phyloP scores from a whole-genome alignment of 2,888 invertebrate genomes.

The Drosophila fulvimacula region DNA sequence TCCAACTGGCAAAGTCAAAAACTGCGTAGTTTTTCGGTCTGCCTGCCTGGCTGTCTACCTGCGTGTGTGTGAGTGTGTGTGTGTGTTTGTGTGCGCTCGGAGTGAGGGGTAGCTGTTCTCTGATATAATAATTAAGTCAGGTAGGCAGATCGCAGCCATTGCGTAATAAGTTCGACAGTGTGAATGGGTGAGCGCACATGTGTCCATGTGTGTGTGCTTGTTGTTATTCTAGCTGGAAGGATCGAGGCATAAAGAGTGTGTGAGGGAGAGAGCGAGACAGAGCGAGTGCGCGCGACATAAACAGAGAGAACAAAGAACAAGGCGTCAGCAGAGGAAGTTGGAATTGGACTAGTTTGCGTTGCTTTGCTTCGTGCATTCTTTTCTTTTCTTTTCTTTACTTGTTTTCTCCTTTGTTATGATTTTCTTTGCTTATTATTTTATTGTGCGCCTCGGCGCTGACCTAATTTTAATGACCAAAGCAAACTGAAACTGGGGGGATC shows the following conservation, averaged over 20 bases:
- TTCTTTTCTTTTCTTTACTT: slow-evolving; percentile 25
- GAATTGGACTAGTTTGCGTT: slow-evolving; percentile 63
- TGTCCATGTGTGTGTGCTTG: slow-evolving; percentile 22
- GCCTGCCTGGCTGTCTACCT: slow-evolving; percentile 45
- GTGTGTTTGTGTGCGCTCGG: neutral
- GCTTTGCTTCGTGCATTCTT: slow-evolving; percentile 24
- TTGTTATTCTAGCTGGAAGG: slow-evolving; percentile 69
- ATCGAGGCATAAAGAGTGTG: slow-evolving; percentile 41
- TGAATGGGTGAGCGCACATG: slow-evolving; percentile 21
- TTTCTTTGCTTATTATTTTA: slow-evolving; percentile 19
- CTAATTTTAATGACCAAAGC: slow-evolving; percentile 73
- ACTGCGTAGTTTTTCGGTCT: slow-evolving; percentile 67
- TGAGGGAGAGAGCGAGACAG: slow-evolving; percentile 1
- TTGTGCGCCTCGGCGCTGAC: slow-evolving; percentile 60
- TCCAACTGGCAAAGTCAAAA: slow-evolving; percentile 53
- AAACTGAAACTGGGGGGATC: slow-evolving; percentile 34
- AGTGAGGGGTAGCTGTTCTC: slow-evolving; percentile 34
- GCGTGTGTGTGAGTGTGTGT: slow-evolving; percentile 25
- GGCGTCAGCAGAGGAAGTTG: slow-evolving; percentile 34
- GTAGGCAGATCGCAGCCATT: slow-evolving; percentile 75
- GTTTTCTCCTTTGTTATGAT: slow-evolving; percentile 13
- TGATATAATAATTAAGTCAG: slow-evolving; percentile 79
- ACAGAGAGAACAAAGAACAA: slow-evolving; percentile 30
- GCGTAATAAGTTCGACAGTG: slow-evolving; percentile 68
- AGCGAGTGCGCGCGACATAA: neutral